Percentiles rank a stretch among this genome's conserved stretches.
Conservation (phyloP, 2,797 vertebrate species). For the Acipenser transmontanus region DNA sequence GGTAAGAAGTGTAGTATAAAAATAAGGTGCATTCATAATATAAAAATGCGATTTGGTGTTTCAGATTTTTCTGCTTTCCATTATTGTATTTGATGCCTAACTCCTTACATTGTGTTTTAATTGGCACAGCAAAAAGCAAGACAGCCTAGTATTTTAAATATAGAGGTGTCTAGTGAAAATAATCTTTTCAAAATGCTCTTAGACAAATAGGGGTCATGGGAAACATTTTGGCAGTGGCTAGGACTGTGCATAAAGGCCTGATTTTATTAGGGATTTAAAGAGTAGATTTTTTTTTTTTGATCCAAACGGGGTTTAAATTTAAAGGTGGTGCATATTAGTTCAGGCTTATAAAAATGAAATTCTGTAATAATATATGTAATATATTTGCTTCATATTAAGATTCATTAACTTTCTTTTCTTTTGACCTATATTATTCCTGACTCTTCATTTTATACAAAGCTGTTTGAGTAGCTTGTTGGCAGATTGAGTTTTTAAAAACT, state of each 20-base stretch:
- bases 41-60: background rate
- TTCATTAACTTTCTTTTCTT: no score
- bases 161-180: constrained; percentile 4
- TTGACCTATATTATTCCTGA: no score
- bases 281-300: background rate
- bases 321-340: no score
- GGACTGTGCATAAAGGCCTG: background rate
- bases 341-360: constrained; percentile 1
- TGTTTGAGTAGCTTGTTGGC: no score
- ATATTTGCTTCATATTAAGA: constrained; percentile 12
- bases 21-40: background rate
- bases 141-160: background rate
- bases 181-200: constrained; percentile 33
- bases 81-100: background rate
- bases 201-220: constrained; percentile 31
- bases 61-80: constrained; percentile 6
- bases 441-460: no score
- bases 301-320: constrained; percentile 9
- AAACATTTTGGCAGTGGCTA: constrained; percentile 14
- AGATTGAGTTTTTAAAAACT: no score
- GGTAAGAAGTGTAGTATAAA: background rate
- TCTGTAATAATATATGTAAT: constrained; percentile 1
- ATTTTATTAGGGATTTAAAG: constrained; percentile 1
- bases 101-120: background rate
- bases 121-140: background rate